A percentile compares a stretch with the other conserved stretches of the same genome.
phyloP scores from a whole-genome alignment of 2,888 invertebrate genomes.

The Drosophila suboccidentalis region DNA sequence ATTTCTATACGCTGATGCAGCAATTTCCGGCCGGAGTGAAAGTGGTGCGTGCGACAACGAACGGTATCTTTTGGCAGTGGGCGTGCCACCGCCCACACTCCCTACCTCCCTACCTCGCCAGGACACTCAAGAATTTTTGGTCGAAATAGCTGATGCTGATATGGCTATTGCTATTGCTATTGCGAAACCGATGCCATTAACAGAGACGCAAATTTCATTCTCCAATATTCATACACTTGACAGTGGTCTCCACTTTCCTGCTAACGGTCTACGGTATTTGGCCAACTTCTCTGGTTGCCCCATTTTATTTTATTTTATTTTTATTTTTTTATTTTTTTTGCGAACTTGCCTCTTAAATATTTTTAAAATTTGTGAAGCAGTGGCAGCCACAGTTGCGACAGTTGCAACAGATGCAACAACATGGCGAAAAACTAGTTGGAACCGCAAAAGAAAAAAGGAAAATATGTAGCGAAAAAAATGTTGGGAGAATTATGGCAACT shows the following conservation, averaged over 20 bases:
- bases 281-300: constrained; percentile 5
- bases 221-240: constrained; percentile 73
- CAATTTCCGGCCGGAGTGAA: constrained; percentile 78
- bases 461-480: constrained; percentile 18
- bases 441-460: constrained; percentile 17
- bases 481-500: constrained; percentile 60
- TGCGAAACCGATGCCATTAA: constrained; percentile 64
- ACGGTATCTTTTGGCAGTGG: constrained; percentile 29
- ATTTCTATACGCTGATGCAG: constrained; percentile 81
- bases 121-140: constrained; percentile 59
- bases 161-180: constrained; percentile 44
- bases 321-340: too few relatives aligned
- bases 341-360: constrained; percentile 14
- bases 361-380: constrained; percentile 10
- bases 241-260: constrained; percentile 29
- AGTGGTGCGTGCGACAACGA: constrained; percentile 75
- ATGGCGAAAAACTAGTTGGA: constrained; percentile 14
- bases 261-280: constrained; percentile 7
- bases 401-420: constrained; percentile 21
- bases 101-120: background rate
- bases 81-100: constrained; percentile 26
- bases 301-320: too few relatives aligned
- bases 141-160: constrained; percentile 58
- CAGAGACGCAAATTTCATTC: constrained; percentile 70
- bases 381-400: constrained; percentile 17